Percentiles rank a stretch among this genome's conserved stretches.
These are phyloP conservation scores for Psittacus erithacus DNA, from an alignment of 2,113 vertebrate genomes.

Conservation along the genomic window DNA sequence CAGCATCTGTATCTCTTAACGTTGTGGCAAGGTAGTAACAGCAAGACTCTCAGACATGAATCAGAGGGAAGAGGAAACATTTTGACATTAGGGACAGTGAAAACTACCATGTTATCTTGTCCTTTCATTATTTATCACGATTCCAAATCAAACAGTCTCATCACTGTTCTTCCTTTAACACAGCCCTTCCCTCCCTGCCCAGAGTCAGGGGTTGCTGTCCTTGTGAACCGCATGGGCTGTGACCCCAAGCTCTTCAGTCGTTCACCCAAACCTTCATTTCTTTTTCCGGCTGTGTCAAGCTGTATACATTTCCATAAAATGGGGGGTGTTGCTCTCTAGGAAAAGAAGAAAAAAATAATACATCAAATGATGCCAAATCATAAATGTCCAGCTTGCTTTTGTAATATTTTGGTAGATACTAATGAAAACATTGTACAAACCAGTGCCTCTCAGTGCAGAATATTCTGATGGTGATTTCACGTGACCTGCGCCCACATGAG, in stretches of 20 bases:
- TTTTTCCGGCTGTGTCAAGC: neutral
- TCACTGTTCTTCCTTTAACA: neutral
- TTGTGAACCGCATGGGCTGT: neutral
- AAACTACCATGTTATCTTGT: neutral
- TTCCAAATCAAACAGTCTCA: neutral
- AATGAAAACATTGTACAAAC: neutral
- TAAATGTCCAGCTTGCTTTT: neutral
- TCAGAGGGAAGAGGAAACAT: neutral
- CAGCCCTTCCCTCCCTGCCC: neutral
- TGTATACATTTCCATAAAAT: neutral
- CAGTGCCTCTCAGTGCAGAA: neutral
- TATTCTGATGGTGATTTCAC: neutral
- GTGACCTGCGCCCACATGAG: neutral
- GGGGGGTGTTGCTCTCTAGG: neutral
- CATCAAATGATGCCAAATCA: neutral
- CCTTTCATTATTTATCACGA: neutral
- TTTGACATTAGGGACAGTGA: neutral
- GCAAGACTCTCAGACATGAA: accelerated
- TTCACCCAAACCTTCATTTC: neutral
- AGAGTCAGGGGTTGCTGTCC: neutral
- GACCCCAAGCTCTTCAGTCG: neutral
- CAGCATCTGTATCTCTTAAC: neutral
- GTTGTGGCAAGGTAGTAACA: neutral
- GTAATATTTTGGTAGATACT: neutral
- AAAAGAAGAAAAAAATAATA: too few species aligned